Base-by-base conservation (phyloP, 1,140 invertebrate species). In the Caenorhabditis remanei region DNA sequence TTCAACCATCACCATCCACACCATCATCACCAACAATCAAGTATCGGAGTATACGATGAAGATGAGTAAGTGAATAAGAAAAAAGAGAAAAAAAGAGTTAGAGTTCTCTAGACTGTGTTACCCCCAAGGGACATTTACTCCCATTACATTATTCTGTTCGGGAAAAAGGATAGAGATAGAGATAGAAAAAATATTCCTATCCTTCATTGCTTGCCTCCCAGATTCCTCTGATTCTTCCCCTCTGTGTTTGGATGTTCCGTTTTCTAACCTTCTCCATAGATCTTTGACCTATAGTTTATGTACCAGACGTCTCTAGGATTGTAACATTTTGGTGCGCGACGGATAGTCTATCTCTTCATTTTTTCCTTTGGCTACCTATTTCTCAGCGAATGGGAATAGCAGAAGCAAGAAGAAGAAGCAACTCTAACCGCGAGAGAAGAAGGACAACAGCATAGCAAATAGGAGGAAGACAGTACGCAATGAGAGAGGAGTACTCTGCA, bases 381-480 rank as follows among this genome's bases (percentile, higher is more conserved):
- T 46, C 65, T 71, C 46, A 79, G 71, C 46, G 50, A 53, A 53
- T 53, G 16, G 46, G 19, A 79, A 21, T 79, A 79, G 46, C 46
- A 79, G 71, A 79, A 79, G 71, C 32, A 79, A 79, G 71, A 79
- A 79, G 71, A 21, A 79, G 53, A 32, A 32, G 32, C 32, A 32
- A 32, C 32, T 32, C 71, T 24, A 43, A 79, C 16, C 14, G 46
- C 14, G 53, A n/a, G 11, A 46, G 53, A 40, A 50, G 71, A n/a
- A 79, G 46, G 71, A 79, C 71, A 79, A 79, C 71, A 79, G 71
- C 71, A 79, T 79, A 79, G 71, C 71, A 79, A 79, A 79, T 50
- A 79, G 46, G 71, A 79, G 32, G 32, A 32, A 32, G 71, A 79
- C 71, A 79, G 71, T 79, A 79, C 71, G 71, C 43, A 13, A 79